Base-by-base conservation (phyloP, 2,888 invertebrate species). In the Leptothorax acervorum region DNA sequence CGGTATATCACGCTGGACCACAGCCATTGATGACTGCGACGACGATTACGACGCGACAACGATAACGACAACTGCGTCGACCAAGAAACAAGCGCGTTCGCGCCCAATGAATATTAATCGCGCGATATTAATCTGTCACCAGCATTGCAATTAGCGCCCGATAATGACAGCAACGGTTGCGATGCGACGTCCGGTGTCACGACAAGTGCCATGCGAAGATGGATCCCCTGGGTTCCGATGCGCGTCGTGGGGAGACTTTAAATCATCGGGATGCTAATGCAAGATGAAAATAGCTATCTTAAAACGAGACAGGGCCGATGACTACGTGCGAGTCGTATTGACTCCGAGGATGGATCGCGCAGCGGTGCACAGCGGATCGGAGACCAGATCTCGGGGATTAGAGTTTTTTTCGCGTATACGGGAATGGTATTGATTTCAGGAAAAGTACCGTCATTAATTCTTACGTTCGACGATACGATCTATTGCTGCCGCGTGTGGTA, bases 81-180 rank as follows among this genome's bases (percentile, higher is more conserved):
- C 15, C n/a, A 18, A 35, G 9, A 39, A 39, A 42, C 51, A 31
- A 65, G 23, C 18, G 53, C 51, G 42, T 28, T 70, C 35, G 51
- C 35, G 12, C 31, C 5, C 23, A 23, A 60, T 68, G 68, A 68
- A 78, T 83, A 83, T 78, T 76, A 66, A 82, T 82, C 53, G 65
- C 65, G 35, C 62, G 15, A 53, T 53, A 55, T 45, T 45, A 18
- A 18, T 51, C 28, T 66, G 31, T 83, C 39, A 28, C 28, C 15
- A 18, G 31, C 74, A 23, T 83, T 55, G 48, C 57, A 76, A 83
- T 83, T 83, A 68, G 48, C 60, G 18, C 9, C 9, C 12, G 57
- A 48, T 57, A 62, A 73, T 74, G n/a, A 62, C 35, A 18, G 39
- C n/a, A 9, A n/a, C 35, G 23, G 23, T 66, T 53, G 53, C 53